These are phyloP conservation scores for Apostichopus parvimensis DNA, from an alignment of 35 echinoderm and acorn worm species.

Conservation along the genomic window DNA sequence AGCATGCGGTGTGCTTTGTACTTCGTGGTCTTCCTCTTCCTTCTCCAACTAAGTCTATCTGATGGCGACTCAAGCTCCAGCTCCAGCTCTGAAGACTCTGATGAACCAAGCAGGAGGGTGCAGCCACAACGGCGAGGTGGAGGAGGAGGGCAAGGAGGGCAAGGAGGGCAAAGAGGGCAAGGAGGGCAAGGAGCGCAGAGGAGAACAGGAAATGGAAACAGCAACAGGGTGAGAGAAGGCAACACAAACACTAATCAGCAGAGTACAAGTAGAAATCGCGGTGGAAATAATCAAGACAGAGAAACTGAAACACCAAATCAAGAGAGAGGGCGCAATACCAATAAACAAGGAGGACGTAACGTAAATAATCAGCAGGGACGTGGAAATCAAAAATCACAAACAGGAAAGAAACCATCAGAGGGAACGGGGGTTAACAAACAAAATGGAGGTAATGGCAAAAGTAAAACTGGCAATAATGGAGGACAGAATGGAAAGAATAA, in stretches of 20 bases:
- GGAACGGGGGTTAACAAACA: not conserved
- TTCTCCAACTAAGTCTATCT: not conserved
- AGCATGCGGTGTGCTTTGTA: not conserved
- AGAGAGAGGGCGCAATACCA: not conserved
- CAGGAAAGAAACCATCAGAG: not conserved
- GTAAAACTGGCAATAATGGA: not conserved
- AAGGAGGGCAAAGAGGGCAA: not conserved
- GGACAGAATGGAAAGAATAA: not conserved
- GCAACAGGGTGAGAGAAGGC: not conserved
- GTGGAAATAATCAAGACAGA: not conserved
- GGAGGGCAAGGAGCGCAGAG: not conserved
- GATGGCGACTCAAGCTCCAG: not conserved
- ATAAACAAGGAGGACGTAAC: not conserved
- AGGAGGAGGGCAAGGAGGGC: too few species aligned
- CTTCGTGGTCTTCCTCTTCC: not conserved
- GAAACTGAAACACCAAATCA: not conserved
- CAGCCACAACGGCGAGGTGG: not conserved
- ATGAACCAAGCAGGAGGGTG: too few species aligned
- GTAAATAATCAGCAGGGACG: not conserved
- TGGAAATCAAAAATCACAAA: not conserved
- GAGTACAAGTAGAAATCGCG: not conserved
- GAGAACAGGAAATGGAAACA: not conserved
- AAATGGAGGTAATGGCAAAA: not conserved
- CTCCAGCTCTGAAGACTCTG: not conserved
- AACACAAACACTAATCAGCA: not conserved